Percentiles rank a stretch among this genome's conserved stretches.
phyloP scores from a whole-genome alignment of 2,888 invertebrate genomes.

The Kuschelorhynchus macadamiae region DNA sequence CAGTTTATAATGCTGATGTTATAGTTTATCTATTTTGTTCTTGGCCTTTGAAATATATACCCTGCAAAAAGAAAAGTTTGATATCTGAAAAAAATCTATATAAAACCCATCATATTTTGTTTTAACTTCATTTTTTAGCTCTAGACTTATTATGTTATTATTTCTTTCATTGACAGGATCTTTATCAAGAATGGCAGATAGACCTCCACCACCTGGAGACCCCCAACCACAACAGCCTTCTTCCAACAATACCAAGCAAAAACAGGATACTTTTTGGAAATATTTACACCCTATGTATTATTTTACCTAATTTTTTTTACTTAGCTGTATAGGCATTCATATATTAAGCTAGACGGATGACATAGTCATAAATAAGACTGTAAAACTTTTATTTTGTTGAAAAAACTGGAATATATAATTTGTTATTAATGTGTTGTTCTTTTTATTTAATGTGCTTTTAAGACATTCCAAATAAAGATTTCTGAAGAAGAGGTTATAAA shows the following conservation, averaged over 20 bases:
- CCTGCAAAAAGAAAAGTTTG: too few species aligned
- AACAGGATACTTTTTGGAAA: constrained; percentile 69
- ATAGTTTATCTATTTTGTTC: too few species aligned
- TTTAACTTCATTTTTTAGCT: too few species aligned
- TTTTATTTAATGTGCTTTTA: constrained; percentile 6
- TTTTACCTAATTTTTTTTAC: constrained; percentile 63
- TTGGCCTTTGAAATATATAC: too few species aligned
- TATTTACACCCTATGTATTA: constrained; percentile 74
- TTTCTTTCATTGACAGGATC: constrained; percentile 19
- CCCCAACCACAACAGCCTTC: constrained; percentile 13
- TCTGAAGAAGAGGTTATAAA: too few species aligned
- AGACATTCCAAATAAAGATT: too few species aligned
- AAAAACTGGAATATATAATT: constrained; percentile 20
- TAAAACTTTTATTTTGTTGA: constrained; percentile 25
- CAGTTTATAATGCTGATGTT: too few species aligned
- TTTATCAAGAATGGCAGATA: constrained; percentile 23
- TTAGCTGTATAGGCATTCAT: not conserved
- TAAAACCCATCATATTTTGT: too few species aligned
- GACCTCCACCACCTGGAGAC: not conserved
- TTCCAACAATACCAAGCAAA: constrained; percentile 25
- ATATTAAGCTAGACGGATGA: constrained; percentile 6
- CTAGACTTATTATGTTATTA: too few species aligned
- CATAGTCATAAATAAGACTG: constrained; percentile 43
- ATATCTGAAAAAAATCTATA: too few species aligned
- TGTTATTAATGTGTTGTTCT: constrained; percentile 1